Evolutionary conservation across 2,888 invertebrate genomes (phyloP).

Genomic region (Minunthozetes semirufus): DNA sequence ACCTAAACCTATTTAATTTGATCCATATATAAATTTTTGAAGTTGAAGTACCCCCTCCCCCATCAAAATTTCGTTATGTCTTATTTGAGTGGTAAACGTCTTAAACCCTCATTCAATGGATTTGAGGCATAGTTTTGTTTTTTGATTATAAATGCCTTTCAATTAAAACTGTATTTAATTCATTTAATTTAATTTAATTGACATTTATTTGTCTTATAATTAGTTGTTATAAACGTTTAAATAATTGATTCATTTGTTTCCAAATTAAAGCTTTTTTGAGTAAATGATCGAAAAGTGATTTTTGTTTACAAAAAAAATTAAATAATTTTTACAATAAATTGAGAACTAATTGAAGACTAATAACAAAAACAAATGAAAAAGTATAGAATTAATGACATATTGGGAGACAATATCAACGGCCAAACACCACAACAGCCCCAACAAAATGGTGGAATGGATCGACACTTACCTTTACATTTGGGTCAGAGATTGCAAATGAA

Average conservation of each 20-base stretch:
- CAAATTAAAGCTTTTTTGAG: neutral
- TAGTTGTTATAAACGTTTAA: too few species aligned
- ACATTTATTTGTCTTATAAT: too few species aligned
- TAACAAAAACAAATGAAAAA: constrained; percentile 1
- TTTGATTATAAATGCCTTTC: neutral
- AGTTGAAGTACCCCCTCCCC: too few species aligned
- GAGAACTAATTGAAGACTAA: neutral
- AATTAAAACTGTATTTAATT: neutral
- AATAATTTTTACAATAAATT: too few species aligned
- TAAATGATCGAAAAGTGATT: neutral
- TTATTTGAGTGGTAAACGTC: too few species aligned
- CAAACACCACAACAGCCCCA: neutral
- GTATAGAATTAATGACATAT: constrained; percentile 10
- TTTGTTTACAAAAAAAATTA: neutral
- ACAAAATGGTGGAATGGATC: neutral
- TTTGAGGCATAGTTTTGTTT: too few species aligned
- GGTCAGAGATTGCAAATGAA: neutral
- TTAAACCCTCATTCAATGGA: too few species aligned
- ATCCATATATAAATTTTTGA: too few species aligned
- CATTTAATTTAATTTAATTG: too few species aligned
- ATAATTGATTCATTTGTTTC: too few species aligned
- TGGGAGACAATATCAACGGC: neutral
- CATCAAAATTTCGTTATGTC: too few species aligned
- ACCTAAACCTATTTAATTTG: too few species aligned
- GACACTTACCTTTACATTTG: neutral